phyloP scores from a whole-genome alignment of 1,140 invertebrate genomes.

The Apis laboriosa region DNA sequence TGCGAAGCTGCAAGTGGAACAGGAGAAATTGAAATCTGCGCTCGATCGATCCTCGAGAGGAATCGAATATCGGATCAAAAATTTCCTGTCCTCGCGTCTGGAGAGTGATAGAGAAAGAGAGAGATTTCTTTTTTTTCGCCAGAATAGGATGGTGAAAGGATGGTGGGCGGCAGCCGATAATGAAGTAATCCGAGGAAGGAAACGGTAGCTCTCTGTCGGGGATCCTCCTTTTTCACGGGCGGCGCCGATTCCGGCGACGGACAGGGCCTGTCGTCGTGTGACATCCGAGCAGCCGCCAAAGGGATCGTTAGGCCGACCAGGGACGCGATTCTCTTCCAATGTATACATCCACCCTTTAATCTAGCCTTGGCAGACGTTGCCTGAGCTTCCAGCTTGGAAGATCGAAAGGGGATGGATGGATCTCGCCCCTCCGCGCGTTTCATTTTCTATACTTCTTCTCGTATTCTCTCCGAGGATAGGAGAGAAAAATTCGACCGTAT shows the following conservation, averaged over 20 bases:
- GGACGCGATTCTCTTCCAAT: conserved; percentile 44
- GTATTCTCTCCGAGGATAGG: neutral
- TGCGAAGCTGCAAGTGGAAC: no score
- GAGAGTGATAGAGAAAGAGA: neutral
- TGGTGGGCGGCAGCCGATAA: conserved; percentile 57
- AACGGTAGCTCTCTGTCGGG: conserved; percentile 28
- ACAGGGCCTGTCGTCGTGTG: conserved; percentile 43
- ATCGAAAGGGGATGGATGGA: conserved; percentile 3
- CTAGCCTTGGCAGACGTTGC: conserved; percentile 13
- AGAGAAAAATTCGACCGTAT: no score
- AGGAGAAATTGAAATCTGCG: no score
- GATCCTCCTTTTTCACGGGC: conserved; percentile 35
- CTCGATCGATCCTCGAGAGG: neutral
- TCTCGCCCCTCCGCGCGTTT: neutral
- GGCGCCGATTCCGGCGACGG: conserved; percentile 43
- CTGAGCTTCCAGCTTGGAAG: neutral
- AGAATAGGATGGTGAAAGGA: neutral
- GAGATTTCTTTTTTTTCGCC: neutral
- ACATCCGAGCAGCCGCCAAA: conserved; percentile 66
- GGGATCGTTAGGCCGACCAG: conserved; percentile 59
- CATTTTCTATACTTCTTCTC: neutral
- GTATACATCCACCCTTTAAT: conserved; percentile 55
- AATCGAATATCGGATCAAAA: conserved; percentile 31
- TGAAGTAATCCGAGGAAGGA: conserved; percentile 62
- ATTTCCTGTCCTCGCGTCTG: neutral